A percentile compares a stretch with the other conserved stretches of the same genome.
Conservation (phyloP, 2,888 invertebrate genomes). For the Mellilla xanthometata region DNA sequence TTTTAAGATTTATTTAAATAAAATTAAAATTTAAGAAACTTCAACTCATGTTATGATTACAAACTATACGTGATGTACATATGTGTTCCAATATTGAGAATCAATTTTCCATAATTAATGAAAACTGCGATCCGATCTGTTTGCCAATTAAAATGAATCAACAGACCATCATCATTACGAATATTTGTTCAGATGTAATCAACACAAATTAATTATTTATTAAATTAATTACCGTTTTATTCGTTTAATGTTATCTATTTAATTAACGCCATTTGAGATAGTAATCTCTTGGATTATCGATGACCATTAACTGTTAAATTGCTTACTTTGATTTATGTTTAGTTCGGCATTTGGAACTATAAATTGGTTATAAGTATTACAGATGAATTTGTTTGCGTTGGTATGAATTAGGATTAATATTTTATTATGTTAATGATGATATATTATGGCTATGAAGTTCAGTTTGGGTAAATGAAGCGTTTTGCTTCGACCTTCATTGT, state of each 20-base stretch:
- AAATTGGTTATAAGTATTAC: not conserved
- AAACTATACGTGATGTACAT: no score
- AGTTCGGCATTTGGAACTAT: not conserved
- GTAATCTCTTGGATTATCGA: slow-evolving; percentile 34
- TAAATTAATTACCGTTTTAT: slow-evolving; percentile 26
- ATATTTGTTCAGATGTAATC: slow-evolving; percentile 12
- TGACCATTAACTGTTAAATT: slow-evolving; percentile 34
- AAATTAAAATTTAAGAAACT: no score
- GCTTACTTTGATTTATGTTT: slow-evolving; percentile 4
- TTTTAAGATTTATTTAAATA: no score
- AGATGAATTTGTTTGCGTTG: not conserved
- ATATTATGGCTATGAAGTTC: no score
- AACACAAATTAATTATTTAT: slow-evolving; percentile 14
- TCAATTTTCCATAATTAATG: not conserved
- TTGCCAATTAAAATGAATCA: slow-evolving; percentile 11
- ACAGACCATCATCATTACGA: slow-evolving; percentile 7
- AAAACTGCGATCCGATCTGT: not conserved
- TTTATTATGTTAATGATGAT: not conserved
- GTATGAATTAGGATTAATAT: not conserved
- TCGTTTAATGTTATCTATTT: slow-evolving; percentile 34
- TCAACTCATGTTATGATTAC: no score
- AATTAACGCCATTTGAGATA: slow-evolving; percentile 34
- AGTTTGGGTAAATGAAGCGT: no score
- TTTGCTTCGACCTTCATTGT: no score
- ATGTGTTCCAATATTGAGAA: no score